These are phyloP conservation scores for Ruditapes philippinarum DNA, from an alignment of 1,140 invertebrate genomes.

Conservation along the genomic window DNA sequence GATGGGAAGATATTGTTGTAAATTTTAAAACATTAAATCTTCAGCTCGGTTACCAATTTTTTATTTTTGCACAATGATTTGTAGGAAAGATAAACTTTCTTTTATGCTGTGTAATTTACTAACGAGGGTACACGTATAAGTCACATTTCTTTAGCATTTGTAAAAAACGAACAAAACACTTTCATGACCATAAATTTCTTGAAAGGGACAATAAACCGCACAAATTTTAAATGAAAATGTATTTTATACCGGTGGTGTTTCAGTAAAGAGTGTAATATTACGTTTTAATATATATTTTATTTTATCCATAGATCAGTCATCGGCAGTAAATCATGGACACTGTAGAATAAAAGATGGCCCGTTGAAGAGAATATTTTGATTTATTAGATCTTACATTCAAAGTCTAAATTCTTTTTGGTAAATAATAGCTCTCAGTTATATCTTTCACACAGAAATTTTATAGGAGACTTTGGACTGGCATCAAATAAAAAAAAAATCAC, in stretches of 20 bases:
- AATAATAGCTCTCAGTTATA: not conserved
- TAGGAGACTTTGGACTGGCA: not conserved
- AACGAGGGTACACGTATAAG: not conserved
- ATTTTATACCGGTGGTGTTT: slow-evolving; percentile 5
- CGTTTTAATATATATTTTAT: slow-evolving; percentile 52
- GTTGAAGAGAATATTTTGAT: slow-evolving; percentile 25
- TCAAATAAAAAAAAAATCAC: not conserved
- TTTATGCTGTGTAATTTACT: slow-evolving; percentile 6
- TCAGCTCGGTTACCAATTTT: not conserved
- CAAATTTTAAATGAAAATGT: not conserved
- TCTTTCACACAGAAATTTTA: not conserved
- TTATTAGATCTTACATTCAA: not conserved
- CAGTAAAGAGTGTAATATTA: slow-evolving; percentile 43
- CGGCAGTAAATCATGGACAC: not conserved
- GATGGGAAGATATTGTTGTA: slow-evolving; percentile 6
- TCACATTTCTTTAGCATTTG: not conserved
- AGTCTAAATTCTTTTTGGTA: not conserved
- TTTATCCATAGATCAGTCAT: not conserved
- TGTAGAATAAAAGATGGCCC: not conserved
- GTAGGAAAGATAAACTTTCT: slow-evolving; percentile 19
- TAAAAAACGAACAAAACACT: not conserved
- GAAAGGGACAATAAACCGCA: not conserved
- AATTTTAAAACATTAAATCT: not conserved
- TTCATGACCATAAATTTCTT: not conserved
- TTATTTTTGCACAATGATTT: not conserved